Evolutionary conservation across 2,888 invertebrate species (phyloP).

Genomic region (Drosophila histrio): DNA sequence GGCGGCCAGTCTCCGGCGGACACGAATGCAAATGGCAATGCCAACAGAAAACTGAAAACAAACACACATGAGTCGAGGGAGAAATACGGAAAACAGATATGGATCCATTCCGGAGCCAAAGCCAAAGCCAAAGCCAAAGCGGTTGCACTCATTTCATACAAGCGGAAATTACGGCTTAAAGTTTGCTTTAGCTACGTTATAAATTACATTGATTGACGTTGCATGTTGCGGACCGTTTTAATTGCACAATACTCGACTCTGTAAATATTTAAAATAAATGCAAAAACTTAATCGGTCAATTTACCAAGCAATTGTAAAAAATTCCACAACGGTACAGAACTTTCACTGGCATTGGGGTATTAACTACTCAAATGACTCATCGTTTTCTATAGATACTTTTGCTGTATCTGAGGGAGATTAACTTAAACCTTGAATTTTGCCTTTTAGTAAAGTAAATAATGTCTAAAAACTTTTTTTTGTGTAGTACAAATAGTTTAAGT

Average conservation of each 20-base stretch:
- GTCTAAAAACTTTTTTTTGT: too few relatives aligned
- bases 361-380: neutral
- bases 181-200: slow-evolving; percentile 49
- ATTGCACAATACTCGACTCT: slow-evolving; percentile 20
- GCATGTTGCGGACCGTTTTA: slow-evolving; percentile 41
- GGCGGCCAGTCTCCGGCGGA: slow-evolving; percentile 30
- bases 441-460: neutral
- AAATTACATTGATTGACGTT: slow-evolving; percentile 71
- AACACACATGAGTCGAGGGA: slow-evolving; percentile 1
- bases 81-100: slow-evolving; percentile 29
- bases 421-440: neutral
- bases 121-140: slow-evolving; percentile 2
- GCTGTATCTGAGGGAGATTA: neutral
- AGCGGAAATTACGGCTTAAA: slow-evolving; percentile 70
- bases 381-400: neutral
- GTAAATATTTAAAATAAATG: slow-evolving; percentile 33
- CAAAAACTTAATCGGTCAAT: slow-evolving; percentile 1
- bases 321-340: neutral
- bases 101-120: slow-evolving; percentile 8
- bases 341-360: neutral
- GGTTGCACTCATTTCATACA: slow-evolving; percentile 40
- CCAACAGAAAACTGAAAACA: slow-evolving; percentile 27
- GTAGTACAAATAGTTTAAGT: neutral
- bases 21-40: slow-evolving; percentile 52
- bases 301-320: neutral